Percentiles rank a stretch among this genome's conserved stretches.
phyloP scores from a whole-genome alignment of 2,888 invertebrate species.

The Linhomoeus sp. region DNA sequence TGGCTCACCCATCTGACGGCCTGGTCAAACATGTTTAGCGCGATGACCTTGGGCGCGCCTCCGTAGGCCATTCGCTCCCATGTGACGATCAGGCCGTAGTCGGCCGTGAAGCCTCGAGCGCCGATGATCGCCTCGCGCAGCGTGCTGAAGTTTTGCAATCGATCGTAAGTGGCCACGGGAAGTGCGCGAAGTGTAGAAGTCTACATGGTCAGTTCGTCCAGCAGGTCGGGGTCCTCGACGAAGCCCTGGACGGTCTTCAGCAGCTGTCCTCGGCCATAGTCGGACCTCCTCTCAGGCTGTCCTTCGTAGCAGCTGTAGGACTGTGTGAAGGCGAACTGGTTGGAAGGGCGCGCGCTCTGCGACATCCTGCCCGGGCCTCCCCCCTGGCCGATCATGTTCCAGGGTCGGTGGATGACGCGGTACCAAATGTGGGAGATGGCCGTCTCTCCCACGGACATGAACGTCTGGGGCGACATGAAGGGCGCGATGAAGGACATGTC shows the following conservation, averaged over 20 bases:
- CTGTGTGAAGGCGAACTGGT: no score
- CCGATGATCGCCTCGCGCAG: conserved; percentile 63
- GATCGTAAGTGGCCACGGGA: no score
- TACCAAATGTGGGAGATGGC: conserved; percentile 17
- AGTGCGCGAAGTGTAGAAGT: not conserved
- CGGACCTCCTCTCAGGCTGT: no score
- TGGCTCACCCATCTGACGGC: conserved; percentile 11
- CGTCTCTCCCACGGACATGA: conserved; percentile 18
- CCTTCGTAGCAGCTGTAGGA: no score
- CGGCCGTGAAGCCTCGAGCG: conserved; percentile 65
- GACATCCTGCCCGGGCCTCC: no score
- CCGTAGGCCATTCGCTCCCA: conserved; percentile 81
- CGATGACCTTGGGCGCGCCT: conserved; percentile 14
- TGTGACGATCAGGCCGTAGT: conserved; percentile 66
- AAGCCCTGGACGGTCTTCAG: conserved; percentile 13
- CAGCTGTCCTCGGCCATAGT: conserved; percentile 7
- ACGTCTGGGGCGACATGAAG: conserved; percentile 15
- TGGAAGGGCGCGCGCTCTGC: no score
- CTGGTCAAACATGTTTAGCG: conserved; percentile 9
- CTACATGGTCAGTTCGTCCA: conserved; percentile 11
- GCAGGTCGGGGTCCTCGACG: conserved; percentile 13
- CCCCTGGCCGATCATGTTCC: no score
- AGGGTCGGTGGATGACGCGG: conserved; percentile 8
- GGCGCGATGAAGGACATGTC: conserved; percentile 14
- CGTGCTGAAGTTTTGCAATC: no score